phyloP scores from a whole-genome alignment of 1,140 invertebrate genomes.

The Anoplophora glabripennis region DNA sequence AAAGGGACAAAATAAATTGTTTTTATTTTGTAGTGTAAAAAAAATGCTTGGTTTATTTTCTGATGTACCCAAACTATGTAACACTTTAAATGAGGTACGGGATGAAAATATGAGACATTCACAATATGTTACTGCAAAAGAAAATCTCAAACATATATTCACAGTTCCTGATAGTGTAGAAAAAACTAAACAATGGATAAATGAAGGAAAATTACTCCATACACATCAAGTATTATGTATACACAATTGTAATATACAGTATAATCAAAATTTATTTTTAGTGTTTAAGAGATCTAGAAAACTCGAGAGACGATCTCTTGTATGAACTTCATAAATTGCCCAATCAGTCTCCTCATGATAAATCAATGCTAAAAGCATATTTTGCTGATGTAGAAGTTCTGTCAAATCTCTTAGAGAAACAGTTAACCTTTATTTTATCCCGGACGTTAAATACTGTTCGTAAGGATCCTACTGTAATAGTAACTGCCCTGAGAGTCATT shows the following conservation, averaged over 20 bases:
- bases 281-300: conserved; percentile 93
- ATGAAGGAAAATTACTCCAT: conserved; percentile 90
- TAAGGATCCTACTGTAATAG: conserved; percentile 93
- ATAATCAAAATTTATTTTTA: conserved; percentile 41
- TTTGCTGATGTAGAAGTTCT: conserved; percentile 93
- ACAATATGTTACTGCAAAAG: conserved; percentile 95
- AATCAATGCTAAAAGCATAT: conserved; percentile 88
- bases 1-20: background rate
- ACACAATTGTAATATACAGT: background rate
- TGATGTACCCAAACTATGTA: conserved; percentile 67
- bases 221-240: conserved; percentile 73
- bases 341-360: conserved; percentile 86
- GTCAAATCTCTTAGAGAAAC: conserved; percentile 86
- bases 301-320: conserved; percentile 91
- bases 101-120: conserved; percentile 92
- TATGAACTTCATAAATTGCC: conserved; percentile 93
- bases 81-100: conserved; percentile 78
- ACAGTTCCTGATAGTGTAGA: conserved; percentile 95
- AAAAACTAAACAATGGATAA: conserved; percentile 91
- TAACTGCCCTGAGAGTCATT: conserved; percentile 93
- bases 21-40: conserved; percentile 51
- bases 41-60: conserved; percentile 64
- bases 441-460: conserved; percentile 90
- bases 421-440: conserved; percentile 84
- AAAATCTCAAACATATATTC: conserved; percentile 97